Evolutionary conservation across 1,140 invertebrate genomes (phyloP).

Genomic region (Drosophila parvula): DNA sequence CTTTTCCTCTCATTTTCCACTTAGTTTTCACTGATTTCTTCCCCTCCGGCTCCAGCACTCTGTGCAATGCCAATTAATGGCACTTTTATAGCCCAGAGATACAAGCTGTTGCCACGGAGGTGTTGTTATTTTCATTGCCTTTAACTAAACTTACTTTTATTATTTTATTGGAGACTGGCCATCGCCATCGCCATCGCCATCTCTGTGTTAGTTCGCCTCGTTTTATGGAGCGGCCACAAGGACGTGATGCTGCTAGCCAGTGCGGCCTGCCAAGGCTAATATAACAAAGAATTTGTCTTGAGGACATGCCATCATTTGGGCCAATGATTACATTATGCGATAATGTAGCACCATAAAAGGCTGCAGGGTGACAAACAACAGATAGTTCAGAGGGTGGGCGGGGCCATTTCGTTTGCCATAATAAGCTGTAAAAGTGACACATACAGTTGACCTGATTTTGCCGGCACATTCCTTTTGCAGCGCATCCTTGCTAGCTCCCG

Average conservation of each 20-base stretch:
- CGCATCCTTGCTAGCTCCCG: conserved; percentile 14
- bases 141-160: conserved; percentile 79
- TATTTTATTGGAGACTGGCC: conserved; percentile 68
- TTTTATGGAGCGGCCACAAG: conserved; percentile 47
- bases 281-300: conserved; percentile 81
- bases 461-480: conserved; percentile 60
- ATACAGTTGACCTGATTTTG: conserved; percentile 79
- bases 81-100: conserved; percentile 34
- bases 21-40: conserved; percentile 10
- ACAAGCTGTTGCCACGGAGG: conserved; percentile 35
- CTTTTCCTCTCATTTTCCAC: conserved; percentile 26
- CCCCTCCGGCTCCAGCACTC: no score
- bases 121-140: conserved; percentile 74
- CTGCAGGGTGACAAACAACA: conserved; percentile 50
- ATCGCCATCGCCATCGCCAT: background rate
- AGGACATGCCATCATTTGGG: conserved; percentile 79
- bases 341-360: conserved; percentile 78
- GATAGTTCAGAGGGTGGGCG: conserved; percentile 22
- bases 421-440: conserved; percentile 81
- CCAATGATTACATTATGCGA: conserved; percentile 83
- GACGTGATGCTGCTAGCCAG: conserved; percentile 41
- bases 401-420: conserved; percentile 66
- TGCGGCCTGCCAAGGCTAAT: conserved; percentile 51
- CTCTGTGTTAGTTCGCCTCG: conserved; percentile 6
- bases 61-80: conserved; percentile 37